A percentile compares a stretch with the other conserved stretches of the same genome.
Conservation (phyloP, 37 sponge, comb jelly and placozoan species). For the Dysidea cf. avara region DNA sequence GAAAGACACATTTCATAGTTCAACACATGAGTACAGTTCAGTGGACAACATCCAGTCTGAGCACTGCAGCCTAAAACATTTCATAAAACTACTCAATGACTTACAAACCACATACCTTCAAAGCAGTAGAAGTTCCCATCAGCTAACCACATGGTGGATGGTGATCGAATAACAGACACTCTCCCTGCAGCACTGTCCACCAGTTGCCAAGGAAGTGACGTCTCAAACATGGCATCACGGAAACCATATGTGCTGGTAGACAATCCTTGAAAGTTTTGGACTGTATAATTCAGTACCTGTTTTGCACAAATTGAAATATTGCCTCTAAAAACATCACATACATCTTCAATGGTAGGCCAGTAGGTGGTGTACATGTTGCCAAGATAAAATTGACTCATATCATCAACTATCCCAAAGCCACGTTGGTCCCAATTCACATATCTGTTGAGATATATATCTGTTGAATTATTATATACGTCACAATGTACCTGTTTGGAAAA, state of each 20-base stretch:
- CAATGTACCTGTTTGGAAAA: slow-evolving; percentile 32
- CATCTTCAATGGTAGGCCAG: slow-evolving; percentile 1
- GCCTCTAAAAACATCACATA: too few species aligned
- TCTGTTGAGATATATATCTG: neutral
- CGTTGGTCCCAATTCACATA: slow-evolving; percentile 19
- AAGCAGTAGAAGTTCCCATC: slow-evolving; percentile 20
- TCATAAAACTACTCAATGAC: too few species aligned
- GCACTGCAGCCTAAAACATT: slow-evolving; percentile 1
- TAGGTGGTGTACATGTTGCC: slow-evolving; percentile 13
- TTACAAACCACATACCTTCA: too few species aligned
- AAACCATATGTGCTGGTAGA: neutral
- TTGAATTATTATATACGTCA: neutral
- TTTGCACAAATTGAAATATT: too few species aligned
- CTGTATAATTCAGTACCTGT: slow-evolving; percentile 19
- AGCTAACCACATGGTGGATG: slow-evolving; percentile 17
- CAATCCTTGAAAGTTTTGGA: neutral
- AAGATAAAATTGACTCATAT: slow-evolving; percentile 8
- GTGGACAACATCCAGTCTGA: slow-evolving; percentile 22
- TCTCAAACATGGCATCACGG: slow-evolving; percentile 22
- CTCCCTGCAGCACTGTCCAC: slow-evolving; percentile 28
- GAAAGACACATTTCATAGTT: slow-evolving; percentile 24
- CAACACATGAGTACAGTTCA: slow-evolving; percentile 34
- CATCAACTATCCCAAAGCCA: slow-evolving; percentile 13
- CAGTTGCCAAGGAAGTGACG: slow-evolving; percentile 25
- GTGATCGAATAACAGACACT: slow-evolving; percentile 6